Evolutionary conservation across 35 echinoderm and acorn worm genomes (phyloP), one percentile per base, ranked within the genome.

Genomic region (Nesometra sesokonis): DNA sequence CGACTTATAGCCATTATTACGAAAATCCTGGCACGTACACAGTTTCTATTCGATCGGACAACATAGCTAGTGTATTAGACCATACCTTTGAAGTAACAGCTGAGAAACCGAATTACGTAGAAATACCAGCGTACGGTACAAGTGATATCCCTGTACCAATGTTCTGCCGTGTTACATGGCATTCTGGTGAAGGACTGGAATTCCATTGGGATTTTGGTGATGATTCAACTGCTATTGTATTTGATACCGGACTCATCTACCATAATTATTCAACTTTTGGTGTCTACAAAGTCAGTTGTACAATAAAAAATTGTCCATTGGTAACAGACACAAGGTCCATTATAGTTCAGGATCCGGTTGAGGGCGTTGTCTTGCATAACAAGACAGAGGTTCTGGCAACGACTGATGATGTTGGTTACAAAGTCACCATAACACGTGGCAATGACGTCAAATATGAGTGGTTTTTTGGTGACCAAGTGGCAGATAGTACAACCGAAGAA

Each of bases 171-270:
- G 93, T 94, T 35, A 94, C 89, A 5, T 94, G 93, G 93, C 93
- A 94, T 46, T 85, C 85, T 34, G 93, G 93, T 3, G 34, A 84
- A 5, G 93, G 89, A 31, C 82, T 94, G 11, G 83, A 82, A 82
- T 91, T 94, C 36, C 34, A 81, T 35, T 94, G 93, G 93, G 88
- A 88, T 84, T 91, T 94, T 81, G 93, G 93, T 36, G 93, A 94
- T 90, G 93, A 84, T n/a, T 46, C 47, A 8, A 81, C 77, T 13
- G 77, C 15, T 13, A 79, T 47, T 11, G 83, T 90, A 17, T 47
- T 31, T 39, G 47, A 88, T 57, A 32, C 89, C 15, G 86, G 78
- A 35, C 30, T 67, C 23, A 78, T 94, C 11, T 88, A 77, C 35
- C 86, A 94, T 35, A 86, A 85, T 47, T 94, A 88, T 36, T 31